These are phyloP conservation scores for Megalops cyprinoides DNA, from an alignment of 2,797 vertebrate genomes.

Conservation along the genomic window DNA sequence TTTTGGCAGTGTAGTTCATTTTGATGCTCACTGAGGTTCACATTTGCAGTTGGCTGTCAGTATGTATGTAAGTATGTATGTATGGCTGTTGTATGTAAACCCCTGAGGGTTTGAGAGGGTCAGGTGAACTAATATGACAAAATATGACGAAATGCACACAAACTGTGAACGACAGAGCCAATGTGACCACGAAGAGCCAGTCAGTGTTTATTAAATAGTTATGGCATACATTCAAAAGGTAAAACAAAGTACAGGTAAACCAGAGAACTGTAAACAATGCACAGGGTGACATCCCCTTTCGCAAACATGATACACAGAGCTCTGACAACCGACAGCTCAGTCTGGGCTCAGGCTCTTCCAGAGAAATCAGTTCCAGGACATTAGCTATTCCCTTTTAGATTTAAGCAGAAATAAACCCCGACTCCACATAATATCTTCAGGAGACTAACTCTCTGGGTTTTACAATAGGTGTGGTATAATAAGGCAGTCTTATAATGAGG, in stretches of 20 bases:
- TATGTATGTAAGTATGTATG: no score
- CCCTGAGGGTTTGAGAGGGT: no score
- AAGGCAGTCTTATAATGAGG: not conserved
- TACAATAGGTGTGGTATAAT: not conserved
- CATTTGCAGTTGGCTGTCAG: no score
- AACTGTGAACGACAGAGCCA: no score
- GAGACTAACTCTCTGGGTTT: not conserved
- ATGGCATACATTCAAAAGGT: slow-evolving; percentile 12
- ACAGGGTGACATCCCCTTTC: not conserved
- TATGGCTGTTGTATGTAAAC: no score
- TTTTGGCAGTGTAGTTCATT: no score
- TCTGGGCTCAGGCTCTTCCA: no score
- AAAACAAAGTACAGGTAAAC: not conserved
- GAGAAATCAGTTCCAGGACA: not conserved
- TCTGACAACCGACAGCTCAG: not conserved
- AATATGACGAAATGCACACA: no score
- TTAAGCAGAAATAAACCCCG: not conserved
- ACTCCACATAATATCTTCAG: not conserved
- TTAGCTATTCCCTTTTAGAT: not conserved
- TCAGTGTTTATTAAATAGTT: slow-evolving; percentile 19
- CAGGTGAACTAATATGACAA: no score
- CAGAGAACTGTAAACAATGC: not conserved
- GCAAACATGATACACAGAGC: not conserved
- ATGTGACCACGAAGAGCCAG: no score
- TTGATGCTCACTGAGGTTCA: no score